phyloP scores from a whole-genome alignment of 2,888 invertebrate genomes.

The Eulithis prunata region DNA sequence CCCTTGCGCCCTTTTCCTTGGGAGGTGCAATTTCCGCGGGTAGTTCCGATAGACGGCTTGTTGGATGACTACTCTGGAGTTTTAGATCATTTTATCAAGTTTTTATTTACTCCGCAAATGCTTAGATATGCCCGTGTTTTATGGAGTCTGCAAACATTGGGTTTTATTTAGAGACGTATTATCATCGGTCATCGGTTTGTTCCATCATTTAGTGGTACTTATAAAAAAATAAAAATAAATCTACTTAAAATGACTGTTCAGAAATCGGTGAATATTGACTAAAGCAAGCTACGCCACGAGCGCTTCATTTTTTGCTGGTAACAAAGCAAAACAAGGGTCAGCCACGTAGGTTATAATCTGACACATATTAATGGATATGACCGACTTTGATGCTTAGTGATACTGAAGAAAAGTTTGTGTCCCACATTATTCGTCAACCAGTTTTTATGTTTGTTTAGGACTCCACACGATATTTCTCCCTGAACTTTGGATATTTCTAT shows the following conservation, averaged over 20 bases:
- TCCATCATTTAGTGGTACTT: too few relatives aligned
- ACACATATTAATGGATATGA: constrained; percentile 15
- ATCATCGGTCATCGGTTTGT: too few relatives aligned
- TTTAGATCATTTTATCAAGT: background rate
- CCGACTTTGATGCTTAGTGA: constrained; percentile 9
- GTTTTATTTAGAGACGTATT: too few relatives aligned
- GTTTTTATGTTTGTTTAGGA: constrained; percentile 5
- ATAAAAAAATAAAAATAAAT: too few relatives aligned
- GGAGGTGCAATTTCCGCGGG: constrained; percentile 77
- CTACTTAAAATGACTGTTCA: too few relatives aligned
- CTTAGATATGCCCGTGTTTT: too few relatives aligned
- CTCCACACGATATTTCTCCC: background rate
- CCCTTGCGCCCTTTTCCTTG: constrained; percentile 61
- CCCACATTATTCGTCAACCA: background rate
- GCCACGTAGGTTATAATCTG: constrained; percentile 19
- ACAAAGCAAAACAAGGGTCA: constrained; percentile 15
- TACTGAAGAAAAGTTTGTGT: constrained; percentile 4
- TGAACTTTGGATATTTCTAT: background rate
- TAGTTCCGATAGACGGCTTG: constrained; percentile 62
- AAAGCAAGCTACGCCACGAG: too few relatives aligned
- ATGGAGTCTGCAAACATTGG: too few relatives aligned
- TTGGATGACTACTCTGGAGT: constrained; percentile 38
- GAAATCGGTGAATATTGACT: too few relatives aligned
- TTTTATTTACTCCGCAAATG: too few relatives aligned
- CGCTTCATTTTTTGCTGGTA: constrained; percentile 2